Conservation (phyloP, 2,888 invertebrate genomes). For the Nephrocerus scutellatus region DNA sequence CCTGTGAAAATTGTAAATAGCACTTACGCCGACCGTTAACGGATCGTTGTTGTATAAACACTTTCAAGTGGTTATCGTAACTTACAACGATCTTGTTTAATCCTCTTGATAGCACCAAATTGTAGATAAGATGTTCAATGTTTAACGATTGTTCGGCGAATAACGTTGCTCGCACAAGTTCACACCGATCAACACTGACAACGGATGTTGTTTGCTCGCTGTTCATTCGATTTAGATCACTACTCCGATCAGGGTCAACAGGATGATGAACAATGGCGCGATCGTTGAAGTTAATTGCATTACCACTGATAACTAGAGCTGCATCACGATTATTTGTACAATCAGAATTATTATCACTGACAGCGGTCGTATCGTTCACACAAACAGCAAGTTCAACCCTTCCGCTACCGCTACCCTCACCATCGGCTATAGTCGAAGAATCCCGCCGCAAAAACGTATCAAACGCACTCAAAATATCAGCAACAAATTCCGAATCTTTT, state of each 20-base stretch:
- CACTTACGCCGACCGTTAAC: too few species aligned
- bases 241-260: too few species aligned
- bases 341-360: too few species aligned
- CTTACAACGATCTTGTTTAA: conserved; percentile 28
- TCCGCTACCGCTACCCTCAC: conserved; percentile 8
- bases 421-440: background rate
- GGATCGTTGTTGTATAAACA: too few species aligned
- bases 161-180: background rate
- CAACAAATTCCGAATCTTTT: conserved; percentile 36
- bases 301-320: too few species aligned
- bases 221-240: conserved; percentile 18
- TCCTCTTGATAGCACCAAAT: conserved; percentile 25
- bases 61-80: conserved; percentile 26
- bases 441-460: conserved; percentile 24
- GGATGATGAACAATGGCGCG: too few species aligned
- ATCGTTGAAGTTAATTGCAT: too few species aligned
- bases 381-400: conserved; percentile 13
- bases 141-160: conserved; percentile 17
- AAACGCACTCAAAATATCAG: conserved; percentile 36
- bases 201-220: conserved; percentile 7
- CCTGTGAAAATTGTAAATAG: conserved; percentile 5
- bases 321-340: too few species aligned
- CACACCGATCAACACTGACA: too few species aligned
- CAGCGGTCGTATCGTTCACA: conserved; percentile 13
- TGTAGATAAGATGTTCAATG: conserved; percentile 20